Conservation (phyloP, 2,113 vertebrate genomes). For the Hiodon tergisus region DNA sequence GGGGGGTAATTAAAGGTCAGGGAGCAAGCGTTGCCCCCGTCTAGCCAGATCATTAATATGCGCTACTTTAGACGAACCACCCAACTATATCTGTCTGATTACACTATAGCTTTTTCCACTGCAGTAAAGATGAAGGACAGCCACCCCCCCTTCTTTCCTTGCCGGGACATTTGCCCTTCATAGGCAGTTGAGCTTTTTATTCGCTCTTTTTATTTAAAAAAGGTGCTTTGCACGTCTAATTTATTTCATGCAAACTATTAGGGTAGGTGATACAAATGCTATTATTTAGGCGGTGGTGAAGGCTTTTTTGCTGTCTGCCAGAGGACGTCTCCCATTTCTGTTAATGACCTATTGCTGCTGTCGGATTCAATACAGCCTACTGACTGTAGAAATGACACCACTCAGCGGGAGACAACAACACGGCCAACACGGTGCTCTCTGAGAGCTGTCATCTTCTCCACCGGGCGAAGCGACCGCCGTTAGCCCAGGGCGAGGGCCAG, state of each 20-base stretch:
- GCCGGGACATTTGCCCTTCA: slow-evolving; percentile 31
- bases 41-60: slow-evolving; percentile 18
- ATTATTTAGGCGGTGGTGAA: slow-evolving; percentile 29
- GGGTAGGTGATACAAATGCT: slow-evolving; percentile 32
- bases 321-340: slow-evolving; percentile 61
- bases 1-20: slow-evolving; percentile 27
- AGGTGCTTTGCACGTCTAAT: slow-evolving; percentile 33
- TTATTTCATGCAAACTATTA: slow-evolving; percentile 36
- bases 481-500: background rate
- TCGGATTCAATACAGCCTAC: slow-evolving; percentile 66
- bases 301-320: slow-evolving; percentile 39
- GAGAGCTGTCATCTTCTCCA: slow-evolving; percentile 57
- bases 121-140: slow-evolving; percentile 2
- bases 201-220: slow-evolving; percentile 26
- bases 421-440: slow-evolving; percentile 61
- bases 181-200: slow-evolving; percentile 30
- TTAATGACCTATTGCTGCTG: slow-evolving; percentile 68
- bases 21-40: background rate
- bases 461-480: slow-evolving; percentile 3
- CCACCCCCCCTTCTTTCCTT: background rate
- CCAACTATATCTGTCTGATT: slow-evolving; percentile 23
- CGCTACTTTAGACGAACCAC: slow-evolving; percentile 17
- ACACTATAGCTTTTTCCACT: slow-evolving; percentile 8
- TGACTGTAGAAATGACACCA: slow-evolving; percentile 70
- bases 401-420: slow-evolving; percentile 70